A percentile compares a stretch with the other conserved stretches of the same genome.
These are phyloP conservation scores for Myotis myotis DNA, from an alignment of 2,797 vertebrate genomes.

Conservation along the genomic window DNA sequence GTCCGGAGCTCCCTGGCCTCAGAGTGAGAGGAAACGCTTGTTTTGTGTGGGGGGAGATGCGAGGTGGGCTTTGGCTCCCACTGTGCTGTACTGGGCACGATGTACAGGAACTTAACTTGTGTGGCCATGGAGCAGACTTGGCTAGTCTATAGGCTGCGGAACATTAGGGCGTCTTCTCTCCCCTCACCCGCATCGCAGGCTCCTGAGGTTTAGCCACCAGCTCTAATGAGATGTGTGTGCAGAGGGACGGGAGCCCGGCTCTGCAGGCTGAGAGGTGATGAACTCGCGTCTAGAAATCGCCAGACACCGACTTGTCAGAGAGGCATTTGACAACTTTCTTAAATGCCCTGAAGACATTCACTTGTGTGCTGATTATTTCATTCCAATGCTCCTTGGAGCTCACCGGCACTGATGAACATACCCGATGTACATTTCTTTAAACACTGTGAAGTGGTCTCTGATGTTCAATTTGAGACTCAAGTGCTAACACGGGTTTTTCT, in stretches of 20 bases:
- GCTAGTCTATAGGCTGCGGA: not conserved
- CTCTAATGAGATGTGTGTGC: slow-evolving; percentile 26
- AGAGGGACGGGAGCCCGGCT: not conserved
- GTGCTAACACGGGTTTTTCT: slow-evolving; percentile 35
- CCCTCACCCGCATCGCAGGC: not conserved
- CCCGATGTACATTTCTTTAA: not conserved
- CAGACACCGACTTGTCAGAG: not conserved
- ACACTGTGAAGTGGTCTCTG: not conserved
- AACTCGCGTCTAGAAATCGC: slow-evolving; percentile 47
- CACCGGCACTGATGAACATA: not conserved
- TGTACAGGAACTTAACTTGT: not conserved
- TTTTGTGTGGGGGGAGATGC: not conserved
- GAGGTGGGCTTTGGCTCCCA: not conserved
- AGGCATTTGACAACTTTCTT: slow-evolving; percentile 46
- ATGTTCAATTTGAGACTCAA: not conserved
- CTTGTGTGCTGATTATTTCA: slow-evolving; percentile 6
- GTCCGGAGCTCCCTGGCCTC: not conserved
- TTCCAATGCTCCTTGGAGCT: not conserved
- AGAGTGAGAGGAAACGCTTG: not conserved
- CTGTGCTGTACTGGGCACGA: not conserved
- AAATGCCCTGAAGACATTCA: slow-evolving; percentile 16
- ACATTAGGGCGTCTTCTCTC: not conserved
- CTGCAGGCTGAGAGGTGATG: not conserved
- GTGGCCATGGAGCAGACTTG: not conserved
- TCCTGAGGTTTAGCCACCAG: slow-evolving; percentile 40